Conservation (phyloP, 2,888 invertebrate genomes). For the Limenitis arthemis region DNA sequence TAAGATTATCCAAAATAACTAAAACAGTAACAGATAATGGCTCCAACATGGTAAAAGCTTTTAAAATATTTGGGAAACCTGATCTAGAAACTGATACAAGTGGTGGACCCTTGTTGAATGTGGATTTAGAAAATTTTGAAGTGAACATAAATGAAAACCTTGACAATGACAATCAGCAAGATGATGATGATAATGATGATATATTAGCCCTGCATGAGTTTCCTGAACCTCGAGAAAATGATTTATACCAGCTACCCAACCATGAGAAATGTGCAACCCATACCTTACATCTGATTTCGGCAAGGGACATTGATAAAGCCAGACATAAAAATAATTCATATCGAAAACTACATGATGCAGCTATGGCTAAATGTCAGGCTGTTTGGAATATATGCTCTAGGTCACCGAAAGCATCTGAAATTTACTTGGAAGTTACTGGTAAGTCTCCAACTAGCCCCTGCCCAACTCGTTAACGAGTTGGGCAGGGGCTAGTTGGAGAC, state of each 20-base stretch:
- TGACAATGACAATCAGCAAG: background rate
- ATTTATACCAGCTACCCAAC: background rate
- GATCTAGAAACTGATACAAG: background rate
- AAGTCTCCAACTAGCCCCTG: conserved; percentile 24
- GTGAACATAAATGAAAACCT: background rate
- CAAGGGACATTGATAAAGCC: background rate
- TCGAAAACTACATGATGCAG: background rate
- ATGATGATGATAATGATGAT: background rate
- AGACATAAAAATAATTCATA: background rate
- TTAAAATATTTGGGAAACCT: conserved; percentile 3
- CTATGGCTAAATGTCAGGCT: background rate
- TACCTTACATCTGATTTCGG: background rate
- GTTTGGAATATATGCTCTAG: background rate
- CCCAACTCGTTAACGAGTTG: conserved; percentile 1
- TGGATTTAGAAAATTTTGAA: background rate
- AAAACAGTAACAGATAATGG: conserved; percentile 18
- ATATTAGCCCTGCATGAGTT: background rate
- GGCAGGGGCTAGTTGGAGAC: conserved; percentile 22
- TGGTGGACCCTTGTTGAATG: background rate
- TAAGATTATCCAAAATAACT: conserved; percentile 23
- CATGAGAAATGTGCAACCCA: background rate
- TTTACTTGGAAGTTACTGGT: conserved; percentile 18
- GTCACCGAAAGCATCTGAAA: conserved; percentile 1
- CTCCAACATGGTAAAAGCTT: conserved; percentile 15
- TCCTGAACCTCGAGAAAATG: background rate